Evolutionary conservation across 1,140 invertebrate species (phyloP).

Genomic region (Drosophila orena): DNA sequence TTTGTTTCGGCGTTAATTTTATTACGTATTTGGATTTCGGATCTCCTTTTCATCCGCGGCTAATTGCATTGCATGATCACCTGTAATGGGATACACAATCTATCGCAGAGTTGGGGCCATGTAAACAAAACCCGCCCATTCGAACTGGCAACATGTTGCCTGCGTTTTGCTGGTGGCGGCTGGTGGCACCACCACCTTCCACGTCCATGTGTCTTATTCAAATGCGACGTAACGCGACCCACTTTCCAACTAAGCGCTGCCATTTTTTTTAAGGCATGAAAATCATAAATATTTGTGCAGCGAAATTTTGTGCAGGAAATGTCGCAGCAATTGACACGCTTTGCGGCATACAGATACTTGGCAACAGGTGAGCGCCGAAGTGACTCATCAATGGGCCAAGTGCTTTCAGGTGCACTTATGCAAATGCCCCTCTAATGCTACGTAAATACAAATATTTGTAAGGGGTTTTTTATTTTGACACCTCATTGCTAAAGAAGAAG

Average conservation of each 20-base stretch:
- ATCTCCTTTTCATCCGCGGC: conserved; percentile 50
- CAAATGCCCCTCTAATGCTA: conserved; percentile 46
- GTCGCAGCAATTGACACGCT: conserved; percentile 67
- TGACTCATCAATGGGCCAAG: conserved; percentile 55
- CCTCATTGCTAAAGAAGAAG: neutral
- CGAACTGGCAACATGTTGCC: conserved; percentile 46
- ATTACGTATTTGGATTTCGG: conserved; percentile 59
- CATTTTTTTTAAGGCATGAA: conserved; percentile 40
- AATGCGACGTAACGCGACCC: conserved; percentile 79
- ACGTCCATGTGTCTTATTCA: conserved; percentile 51
- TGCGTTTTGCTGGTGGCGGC: conserved; percentile 27
- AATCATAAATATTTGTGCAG: conserved; percentile 71
- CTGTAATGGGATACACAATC: conserved; percentile 47
- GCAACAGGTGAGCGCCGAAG: conserved; percentile 30
- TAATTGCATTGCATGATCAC: conserved; percentile 79
- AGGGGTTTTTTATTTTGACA: conserved; percentile 16
- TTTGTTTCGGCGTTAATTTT: conserved; percentile 70
- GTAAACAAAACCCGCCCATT: conserved; percentile 34
- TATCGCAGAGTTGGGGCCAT: conserved; percentile 9
- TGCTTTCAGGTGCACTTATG: conserved; percentile 34
- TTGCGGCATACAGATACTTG: conserved; percentile 11
- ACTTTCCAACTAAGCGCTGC: conserved; percentile 57
- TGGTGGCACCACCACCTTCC: conserved; percentile 18
- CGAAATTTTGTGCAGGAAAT: conserved; percentile 70
- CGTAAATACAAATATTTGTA: conserved; percentile 27